Evolutionary conservation across 2,888 invertebrate genomes (phyloP).

Genomic region (Coecobrya sp.): DNA sequence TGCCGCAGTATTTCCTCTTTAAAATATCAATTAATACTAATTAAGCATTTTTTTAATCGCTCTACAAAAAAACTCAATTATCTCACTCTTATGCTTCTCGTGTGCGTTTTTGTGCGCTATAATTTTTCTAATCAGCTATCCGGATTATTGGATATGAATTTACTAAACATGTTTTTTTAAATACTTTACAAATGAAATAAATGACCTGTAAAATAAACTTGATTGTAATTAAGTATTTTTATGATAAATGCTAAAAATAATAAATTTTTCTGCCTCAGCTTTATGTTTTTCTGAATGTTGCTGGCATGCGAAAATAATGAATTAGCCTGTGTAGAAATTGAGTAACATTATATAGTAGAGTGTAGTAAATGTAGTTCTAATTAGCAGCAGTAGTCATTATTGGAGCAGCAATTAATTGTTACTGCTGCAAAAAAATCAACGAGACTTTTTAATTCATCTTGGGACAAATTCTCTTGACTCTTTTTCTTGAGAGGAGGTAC

Average conservation of each 20-base stretch:
- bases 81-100: background rate
- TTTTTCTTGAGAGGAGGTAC: slow-evolving; percentile 24
- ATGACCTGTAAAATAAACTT: no score
- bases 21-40: background rate
- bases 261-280: no score
- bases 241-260: no score
- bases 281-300: no score
- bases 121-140: background rate
- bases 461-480: slow-evolving; percentile 41
- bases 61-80: background rate
- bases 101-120: background rate
- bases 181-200: no score
- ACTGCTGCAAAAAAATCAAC: background rate
- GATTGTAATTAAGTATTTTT: no score
- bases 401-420: background rate
- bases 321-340: background rate
- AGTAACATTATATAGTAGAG: no score
- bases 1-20: slow-evolving; percentile 43
- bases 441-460: slow-evolving; percentile 34
- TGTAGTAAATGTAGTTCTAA: background rate
- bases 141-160: no score
- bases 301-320: no score
- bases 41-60: background rate
- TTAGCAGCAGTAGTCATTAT: background rate
- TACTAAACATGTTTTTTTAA: no score